Percentiles rank a stretch among this genome's conserved stretches.
phyloP scores from a whole-genome alignment of 2,113 vertebrate species.

The Eurystomus gularis region DNA sequence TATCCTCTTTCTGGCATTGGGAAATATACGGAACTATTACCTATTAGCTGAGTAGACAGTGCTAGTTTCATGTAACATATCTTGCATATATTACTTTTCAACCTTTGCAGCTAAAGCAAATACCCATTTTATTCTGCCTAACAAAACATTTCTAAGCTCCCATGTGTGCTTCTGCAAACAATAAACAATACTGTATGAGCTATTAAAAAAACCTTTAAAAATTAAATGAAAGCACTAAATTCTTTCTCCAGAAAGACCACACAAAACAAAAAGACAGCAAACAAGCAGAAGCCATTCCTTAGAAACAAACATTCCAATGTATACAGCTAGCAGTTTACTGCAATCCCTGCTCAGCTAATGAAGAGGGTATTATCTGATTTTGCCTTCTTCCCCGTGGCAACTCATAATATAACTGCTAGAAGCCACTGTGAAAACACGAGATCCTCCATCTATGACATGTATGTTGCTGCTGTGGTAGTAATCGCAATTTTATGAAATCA shows the following conservation, averaged over 20 bases:
- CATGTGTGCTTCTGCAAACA: background rate
- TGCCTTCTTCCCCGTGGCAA: background rate
- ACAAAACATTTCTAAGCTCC: background rate
- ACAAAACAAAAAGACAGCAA: background rate
- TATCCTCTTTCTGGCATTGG: background rate
- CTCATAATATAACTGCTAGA: background rate
- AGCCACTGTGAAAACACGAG: background rate
- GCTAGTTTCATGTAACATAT: background rate
- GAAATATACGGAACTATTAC: background rate
- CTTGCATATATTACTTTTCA: background rate
- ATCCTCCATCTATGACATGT: background rate
- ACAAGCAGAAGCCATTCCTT: background rate
- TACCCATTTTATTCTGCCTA: background rate
- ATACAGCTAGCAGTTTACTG: background rate
- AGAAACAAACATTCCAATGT: background rate
- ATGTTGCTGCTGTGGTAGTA: background rate
- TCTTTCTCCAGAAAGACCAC: background rate
- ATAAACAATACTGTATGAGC: background rate
- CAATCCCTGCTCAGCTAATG: background rate
- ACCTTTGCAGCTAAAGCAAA: background rate
- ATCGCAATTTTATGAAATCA: background rate
- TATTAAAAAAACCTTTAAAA: background rate
- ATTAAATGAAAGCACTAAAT: background rate
- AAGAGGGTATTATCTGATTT: background rate
- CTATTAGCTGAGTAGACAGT: background rate